Evolutionary conservation across 2,797 vertebrate species (phyloP).

Genomic region (Nasua narica): DNA sequence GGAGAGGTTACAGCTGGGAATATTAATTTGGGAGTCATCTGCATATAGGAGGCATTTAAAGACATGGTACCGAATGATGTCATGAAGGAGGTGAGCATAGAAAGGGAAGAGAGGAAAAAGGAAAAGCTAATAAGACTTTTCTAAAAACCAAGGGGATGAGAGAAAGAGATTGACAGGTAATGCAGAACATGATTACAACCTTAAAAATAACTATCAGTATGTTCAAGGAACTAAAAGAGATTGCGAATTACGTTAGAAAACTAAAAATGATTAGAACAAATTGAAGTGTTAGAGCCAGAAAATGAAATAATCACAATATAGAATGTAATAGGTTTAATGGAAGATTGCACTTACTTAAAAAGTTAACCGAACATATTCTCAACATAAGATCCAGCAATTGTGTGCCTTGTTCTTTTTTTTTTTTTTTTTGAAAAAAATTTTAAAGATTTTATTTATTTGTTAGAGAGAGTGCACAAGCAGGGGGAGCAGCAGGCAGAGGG

Average conservation of each 20-base stretch:
- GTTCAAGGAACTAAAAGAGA: constrained; percentile 7
- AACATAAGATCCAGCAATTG: background rate
- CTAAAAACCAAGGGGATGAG: background rate
- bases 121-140: background rate
- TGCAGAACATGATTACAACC: background rate
- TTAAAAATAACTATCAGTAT: background rate
- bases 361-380: background rate
- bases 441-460: background rate
- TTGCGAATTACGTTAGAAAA: constrained; percentile 31
- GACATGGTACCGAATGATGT: background rate
- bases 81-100: background rate
- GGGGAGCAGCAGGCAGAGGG: background rate
- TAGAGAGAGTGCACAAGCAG: background rate
- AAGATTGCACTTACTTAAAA: background rate
- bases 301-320: constrained; percentile 14
- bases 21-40: background rate
- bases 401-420: background rate
- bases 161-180: background rate
- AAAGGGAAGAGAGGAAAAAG: background rate
- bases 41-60: background rate
- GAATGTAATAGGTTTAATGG: background rate
- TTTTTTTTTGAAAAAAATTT: background rate
- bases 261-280: background rate
- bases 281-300: background rate
- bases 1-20: background rate